phyloP scores from a whole-genome alignment of 2,113 vertebrate species.

The Megaceryle maxima region DNA sequence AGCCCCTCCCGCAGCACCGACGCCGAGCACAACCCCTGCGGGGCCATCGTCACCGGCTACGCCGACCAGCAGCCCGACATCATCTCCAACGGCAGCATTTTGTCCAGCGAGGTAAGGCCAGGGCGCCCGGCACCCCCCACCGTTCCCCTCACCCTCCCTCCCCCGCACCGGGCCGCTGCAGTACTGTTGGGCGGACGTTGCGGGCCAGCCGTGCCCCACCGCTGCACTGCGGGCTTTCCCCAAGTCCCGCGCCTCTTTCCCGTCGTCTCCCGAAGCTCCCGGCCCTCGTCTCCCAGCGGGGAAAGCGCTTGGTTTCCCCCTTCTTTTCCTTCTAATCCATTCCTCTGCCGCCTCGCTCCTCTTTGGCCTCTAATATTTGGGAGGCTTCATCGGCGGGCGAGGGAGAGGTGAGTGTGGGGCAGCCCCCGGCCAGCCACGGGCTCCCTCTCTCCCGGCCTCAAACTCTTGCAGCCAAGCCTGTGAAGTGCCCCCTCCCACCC shows the following conservation, averaged over 20 bases:
- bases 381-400: neutral
- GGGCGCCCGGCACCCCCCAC: neutral
- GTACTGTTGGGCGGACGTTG: neutral
- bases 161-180: neutral
- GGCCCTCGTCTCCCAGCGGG: neutral
- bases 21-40: constrained; percentile 91
- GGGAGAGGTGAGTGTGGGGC: neutral
- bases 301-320: neutral
- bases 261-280: neutral
- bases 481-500: neutral
- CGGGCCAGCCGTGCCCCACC: neutral
- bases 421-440: neutral
- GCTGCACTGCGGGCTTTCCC: neutral
- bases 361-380: neutral
- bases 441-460: neutral
- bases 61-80: constrained; percentile 96
- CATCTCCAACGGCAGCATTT: constrained; percentile 95
- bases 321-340: neutral
- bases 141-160: neutral
- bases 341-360: neutral
- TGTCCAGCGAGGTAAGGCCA: constrained; percentile 92
- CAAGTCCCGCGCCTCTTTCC: no score
- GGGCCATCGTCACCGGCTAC: constrained; percentile 90
- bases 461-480: constrained; percentile 26
- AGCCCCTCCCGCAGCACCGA: constrained; percentile 91